Evolutionary conservation across 1,140 invertebrate species (phyloP), one percentile per base, ranked within the genome.

Genomic region (Bombus breviceps): DNA sequence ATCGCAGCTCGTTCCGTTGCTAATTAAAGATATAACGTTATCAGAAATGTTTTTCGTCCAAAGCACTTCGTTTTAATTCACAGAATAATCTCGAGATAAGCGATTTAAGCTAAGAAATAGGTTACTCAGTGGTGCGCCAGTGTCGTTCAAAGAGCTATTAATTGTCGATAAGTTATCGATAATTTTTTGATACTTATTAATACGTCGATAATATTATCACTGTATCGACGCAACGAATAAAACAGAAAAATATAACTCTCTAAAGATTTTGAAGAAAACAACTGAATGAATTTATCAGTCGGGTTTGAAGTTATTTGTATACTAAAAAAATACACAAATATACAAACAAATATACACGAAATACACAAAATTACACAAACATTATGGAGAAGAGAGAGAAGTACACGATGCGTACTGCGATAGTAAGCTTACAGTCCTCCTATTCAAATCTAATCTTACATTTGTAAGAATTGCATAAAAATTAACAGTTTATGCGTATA

Each of bases 1-100:
- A 57, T 77, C 32, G 73, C 22, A 22, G 41, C 69, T 28, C 41
- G 37, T 66, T 47, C n/a, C 32, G 57, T 22, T 37, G 53, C 15
- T 25, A 59, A 77, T 62, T 62, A 77, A 77, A 77, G 32, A 68
- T 28, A 15, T 13, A 28, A 43, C 59, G 28, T 41, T 39, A 39
- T 72, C 13, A 72, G 22, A 8, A 41, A 71, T 13, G 69, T 71
- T 41, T n/a, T 39, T n/a, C 37, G 10, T 39, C 25, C 28, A 12
- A 39, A 71, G 32, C 34, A 39, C 34, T 66, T 47, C 59, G 69
- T 76, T 76, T 28, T 37, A 59, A 76, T 37, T 76, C 74, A 22
- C 59, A 28, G 59, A 62, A 4, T n/a, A 62, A 62, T 62, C 28
- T 62, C 12, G 1, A 62, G 28, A 28, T 28, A 28, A 62, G 4